phyloP scores from a whole-genome alignment of 1,140 invertebrate genomes.

The Drosophila lacertosa region DNA sequence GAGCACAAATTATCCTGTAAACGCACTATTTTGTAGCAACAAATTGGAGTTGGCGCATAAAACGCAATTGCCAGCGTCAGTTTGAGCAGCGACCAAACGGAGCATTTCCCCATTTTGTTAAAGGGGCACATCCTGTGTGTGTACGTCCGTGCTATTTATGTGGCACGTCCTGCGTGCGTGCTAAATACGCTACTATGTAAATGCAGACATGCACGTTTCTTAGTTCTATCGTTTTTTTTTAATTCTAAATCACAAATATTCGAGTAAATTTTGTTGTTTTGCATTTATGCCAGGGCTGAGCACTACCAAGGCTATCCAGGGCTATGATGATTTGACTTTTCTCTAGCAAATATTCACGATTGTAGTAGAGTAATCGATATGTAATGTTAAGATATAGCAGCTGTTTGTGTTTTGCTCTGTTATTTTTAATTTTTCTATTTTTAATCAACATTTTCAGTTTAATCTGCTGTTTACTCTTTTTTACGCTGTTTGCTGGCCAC shows the following conservation, averaged over 20 bases:
- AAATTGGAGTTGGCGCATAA: constrained; percentile 23
- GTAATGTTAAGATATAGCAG: too few relatives aligned
- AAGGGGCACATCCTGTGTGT: constrained; percentile 33
- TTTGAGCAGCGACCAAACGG: constrained; percentile 36
- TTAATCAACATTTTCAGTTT: too few relatives aligned
- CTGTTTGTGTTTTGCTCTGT: background rate
- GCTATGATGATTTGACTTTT: too few relatives aligned
- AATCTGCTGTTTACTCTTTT: too few relatives aligned
- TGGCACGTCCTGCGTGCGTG: constrained; percentile 14
- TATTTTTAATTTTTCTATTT: background rate
- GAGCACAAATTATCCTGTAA: constrained; percentile 74
- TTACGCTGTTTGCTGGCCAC: too few relatives aligned
- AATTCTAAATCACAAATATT: constrained; percentile 13
- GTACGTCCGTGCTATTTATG: constrained; percentile 3
- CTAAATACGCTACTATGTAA: constrained; percentile 7
- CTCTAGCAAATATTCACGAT: too few relatives aligned
- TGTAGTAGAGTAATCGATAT: background rate
- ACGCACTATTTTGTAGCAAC: constrained; percentile 52
- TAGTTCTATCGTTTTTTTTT: constrained; percentile 20
- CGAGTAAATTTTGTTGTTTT: constrained; percentile 46
- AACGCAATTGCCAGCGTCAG: constrained; percentile 35
- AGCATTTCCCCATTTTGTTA: constrained; percentile 39
- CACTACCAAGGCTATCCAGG: constrained; percentile 22
- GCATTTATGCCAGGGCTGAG: constrained; percentile 38
- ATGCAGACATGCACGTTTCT: constrained; percentile 28